Evolutionary conservation across 1,140 invertebrate species (phyloP).

Genomic region (Polypedilum pembai): DNA sequence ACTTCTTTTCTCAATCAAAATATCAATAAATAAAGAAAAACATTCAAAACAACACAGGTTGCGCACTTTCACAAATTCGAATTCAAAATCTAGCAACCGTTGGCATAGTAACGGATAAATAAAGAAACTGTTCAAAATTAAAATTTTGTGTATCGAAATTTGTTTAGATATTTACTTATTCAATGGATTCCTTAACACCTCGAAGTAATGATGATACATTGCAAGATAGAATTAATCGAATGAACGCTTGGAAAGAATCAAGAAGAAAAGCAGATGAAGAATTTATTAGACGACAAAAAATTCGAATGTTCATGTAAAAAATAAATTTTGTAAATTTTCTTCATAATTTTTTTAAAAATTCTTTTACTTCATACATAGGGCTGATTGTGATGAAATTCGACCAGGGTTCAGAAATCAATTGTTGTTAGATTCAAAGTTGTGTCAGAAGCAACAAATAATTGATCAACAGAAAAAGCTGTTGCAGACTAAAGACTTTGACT

Average conservation of each 20-base stretch:
- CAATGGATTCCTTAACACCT: neutral
- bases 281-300: neutral
- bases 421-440: neutral
- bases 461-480: neutral
- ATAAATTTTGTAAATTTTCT: neutral
- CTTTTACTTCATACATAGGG: neutral
- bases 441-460: neutral
- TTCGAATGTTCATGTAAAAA: neutral
- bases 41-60: no score
- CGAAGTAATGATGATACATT: neutral
- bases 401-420: neutral
- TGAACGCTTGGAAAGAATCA: neutral
- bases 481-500: neutral
- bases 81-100: no score
- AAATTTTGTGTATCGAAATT: neutral
- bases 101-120: no score
- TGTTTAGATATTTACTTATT: neutral
- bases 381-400: slow-evolving; percentile 6
- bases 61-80: no score
- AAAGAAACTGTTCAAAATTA: no score
- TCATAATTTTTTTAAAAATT: neutral
- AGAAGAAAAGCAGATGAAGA: neutral
- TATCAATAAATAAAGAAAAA: no score
- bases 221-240: slow-evolving; percentile 6
- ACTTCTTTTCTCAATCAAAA: no score